Percentiles rank a stretch among this genome's conserved stretches.
These are phyloP conservation scores for Harpegnathos saltator DNA, from an alignment of 1,140 invertebrate genomes.

Conservation along the genomic window DNA sequence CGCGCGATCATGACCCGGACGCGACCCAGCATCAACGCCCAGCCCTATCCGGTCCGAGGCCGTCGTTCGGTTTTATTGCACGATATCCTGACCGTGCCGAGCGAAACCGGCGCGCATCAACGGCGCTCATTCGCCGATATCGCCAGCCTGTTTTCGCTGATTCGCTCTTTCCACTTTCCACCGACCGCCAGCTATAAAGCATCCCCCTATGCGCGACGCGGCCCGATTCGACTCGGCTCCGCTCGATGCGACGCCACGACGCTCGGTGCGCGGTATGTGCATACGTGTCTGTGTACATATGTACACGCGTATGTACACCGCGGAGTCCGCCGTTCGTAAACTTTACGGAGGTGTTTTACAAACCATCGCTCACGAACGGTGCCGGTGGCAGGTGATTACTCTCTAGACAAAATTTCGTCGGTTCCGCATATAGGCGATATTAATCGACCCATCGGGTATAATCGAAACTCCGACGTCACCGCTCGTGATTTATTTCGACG, in stretches of 20 bases:
- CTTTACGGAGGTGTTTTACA: slow-evolving; percentile 55
- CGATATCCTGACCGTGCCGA: slow-evolving; percentile 71
- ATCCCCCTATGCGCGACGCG: background rate
- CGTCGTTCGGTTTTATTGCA: slow-evolving; percentile 76
- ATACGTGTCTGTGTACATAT: background rate
- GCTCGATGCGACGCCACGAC: too few relatives aligned
- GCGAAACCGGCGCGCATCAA: slow-evolving; percentile 46
- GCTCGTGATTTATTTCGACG: slow-evolving; percentile 40
- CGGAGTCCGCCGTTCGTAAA: slow-evolving; percentile 49
- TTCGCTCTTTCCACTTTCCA: slow-evolving; percentile 32
- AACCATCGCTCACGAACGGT: slow-evolving; percentile 48
- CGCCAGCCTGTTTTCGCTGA: slow-evolving; percentile 35
- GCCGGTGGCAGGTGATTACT: slow-evolving; percentile 32
- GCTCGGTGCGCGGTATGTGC: too few relatives aligned
- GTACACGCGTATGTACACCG: background rate
- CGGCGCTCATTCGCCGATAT: slow-evolving; percentile 70
- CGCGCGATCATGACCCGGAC: background rate
- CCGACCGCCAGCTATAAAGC: slow-evolving; percentile 42
- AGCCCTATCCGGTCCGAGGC: slow-evolving; percentile 41
- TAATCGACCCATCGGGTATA: slow-evolving; percentile 48
- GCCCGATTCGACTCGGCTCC: background rate
- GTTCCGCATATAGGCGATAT: slow-evolving; percentile 48
- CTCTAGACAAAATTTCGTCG: slow-evolving; percentile 58
- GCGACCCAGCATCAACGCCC: background rate
- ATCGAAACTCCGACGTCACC: slow-evolving; percentile 40